Base-by-base conservation (phyloP, 2,113 vertebrate species). In the Hippopotamus amphibius region DNA sequence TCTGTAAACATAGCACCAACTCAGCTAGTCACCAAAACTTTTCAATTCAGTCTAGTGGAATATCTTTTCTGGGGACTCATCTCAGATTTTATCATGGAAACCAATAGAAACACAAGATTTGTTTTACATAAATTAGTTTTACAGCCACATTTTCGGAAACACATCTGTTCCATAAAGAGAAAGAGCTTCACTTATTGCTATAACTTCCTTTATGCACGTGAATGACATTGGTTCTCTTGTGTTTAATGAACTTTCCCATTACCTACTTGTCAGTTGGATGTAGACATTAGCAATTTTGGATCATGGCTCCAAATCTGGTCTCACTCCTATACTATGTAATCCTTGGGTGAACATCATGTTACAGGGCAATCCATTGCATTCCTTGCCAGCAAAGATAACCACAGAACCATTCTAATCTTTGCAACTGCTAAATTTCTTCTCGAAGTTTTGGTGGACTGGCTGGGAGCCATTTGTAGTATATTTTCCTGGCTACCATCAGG, bases 291-390 rank as follows among this genome's bases (percentile, higher is more conserved):
- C 24, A 71, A 82, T 95, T 95, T 90, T 89, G 59, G 66, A 93
- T 95, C 81, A 92, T 81, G 41, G 33, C 13, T 95, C 26, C 43
- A 92, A 95, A 90, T 92, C 59, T 87, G 65, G 30, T 96, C 46
- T 94, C 69, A 96, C 96, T 96, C 14, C n/a, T 95, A 43, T 71
- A 88, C 37, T 96, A 7, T 93, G 80, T 96, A 95, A 95, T 88
- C 69, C 74, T 96, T 96, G 84, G 88, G 68, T 15, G 14, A 94
- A 88, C 22, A 92, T 79, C 50, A 80, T 93, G 16, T 89, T 66
- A 87, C 43, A 77, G 33, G 66, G 46, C 6, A 91, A 50, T 92
- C 16, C 50, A 77, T 76, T 93, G 30, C 43, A 93, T 53, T 69
- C 9, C 28, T 81, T 96, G 74, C 84, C 88, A 97, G 63, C 16